Conservation (phyloP, 2,888 invertebrate species). For the Cheilosia pagana region DNA sequence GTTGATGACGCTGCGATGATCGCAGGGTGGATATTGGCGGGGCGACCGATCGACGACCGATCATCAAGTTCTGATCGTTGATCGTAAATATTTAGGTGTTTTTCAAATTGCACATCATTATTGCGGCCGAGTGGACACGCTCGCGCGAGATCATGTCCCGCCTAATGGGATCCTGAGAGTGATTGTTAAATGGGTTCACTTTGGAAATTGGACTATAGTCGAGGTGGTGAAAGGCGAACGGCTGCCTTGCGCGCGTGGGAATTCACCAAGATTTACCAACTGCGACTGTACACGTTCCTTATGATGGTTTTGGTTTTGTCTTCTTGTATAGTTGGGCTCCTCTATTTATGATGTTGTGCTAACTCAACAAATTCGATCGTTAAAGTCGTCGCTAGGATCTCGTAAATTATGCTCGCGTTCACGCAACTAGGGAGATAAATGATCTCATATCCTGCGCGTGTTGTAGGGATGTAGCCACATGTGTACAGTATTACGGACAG, state of each 20-base stretch:
- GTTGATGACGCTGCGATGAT: conserved; percentile 72
- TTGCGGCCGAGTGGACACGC: conserved; percentile 70
- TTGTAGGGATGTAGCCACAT: not conserved
- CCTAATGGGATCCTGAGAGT: conserved; percentile 56
- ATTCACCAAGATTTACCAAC: conserved; percentile 49
- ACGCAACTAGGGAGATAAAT: conserved; percentile 20
- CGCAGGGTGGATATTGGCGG: conserved; percentile 59
- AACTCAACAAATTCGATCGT: conserved; percentile 46
- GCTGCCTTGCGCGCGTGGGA: conserved; percentile 64
- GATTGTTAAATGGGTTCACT: conserved; percentile 69
- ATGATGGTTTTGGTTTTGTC: not conserved
- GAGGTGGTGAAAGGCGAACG: conserved; percentile 64
- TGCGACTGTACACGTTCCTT: conserved; percentile 8
- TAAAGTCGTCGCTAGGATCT: conserved; percentile 53
- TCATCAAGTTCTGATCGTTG: conserved; percentile 63
- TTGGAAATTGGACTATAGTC: conserved; percentile 68
- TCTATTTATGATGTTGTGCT: not conserved
- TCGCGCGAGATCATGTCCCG: conserved; percentile 60
- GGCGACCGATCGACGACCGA: conserved; percentile 7
- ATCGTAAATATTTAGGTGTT: conserved; percentile 81
- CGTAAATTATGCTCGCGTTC: conserved; percentile 41
- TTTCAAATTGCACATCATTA: conserved; percentile 82
- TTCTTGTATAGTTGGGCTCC: not conserved
- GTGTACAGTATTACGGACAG: not conserved
- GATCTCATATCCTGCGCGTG: conserved; percentile 64